These are phyloP conservation scores for Trichonephila inaurata DNA, from an alignment of 1,140 invertebrate species.

Conservation along the genomic window DNA sequence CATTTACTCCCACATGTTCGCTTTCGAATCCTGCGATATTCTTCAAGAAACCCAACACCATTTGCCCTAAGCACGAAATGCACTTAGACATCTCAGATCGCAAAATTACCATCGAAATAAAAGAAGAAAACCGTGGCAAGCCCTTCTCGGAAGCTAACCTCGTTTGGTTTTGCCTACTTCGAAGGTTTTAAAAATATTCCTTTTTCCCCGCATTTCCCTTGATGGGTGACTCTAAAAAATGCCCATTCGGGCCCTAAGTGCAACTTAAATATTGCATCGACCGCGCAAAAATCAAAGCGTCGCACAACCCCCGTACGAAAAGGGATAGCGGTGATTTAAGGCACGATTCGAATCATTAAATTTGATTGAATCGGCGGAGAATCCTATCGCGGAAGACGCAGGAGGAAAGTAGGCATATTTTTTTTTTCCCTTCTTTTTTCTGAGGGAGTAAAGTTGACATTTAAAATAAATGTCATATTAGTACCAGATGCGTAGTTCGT, in stretches of 20 bases:
- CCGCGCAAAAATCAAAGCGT: neutral
- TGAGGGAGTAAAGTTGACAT: neutral
- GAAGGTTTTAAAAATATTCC: neutral
- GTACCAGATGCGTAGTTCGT: neutral
- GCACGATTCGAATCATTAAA: slow-evolving; percentile 33
- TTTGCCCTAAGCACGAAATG: too few relatives aligned
- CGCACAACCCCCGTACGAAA: too few relatives aligned
- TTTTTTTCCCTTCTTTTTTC: too few relatives aligned
- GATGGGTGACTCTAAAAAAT: neutral
- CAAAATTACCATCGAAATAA: neutral
- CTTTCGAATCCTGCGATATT: neutral
- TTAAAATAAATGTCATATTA: neutral
- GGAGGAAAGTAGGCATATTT: neutral
- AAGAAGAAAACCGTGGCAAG: neutral
- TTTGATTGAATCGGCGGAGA: slow-evolving; percentile 30
- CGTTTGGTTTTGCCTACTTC: neutral
- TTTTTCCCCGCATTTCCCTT: neutral
- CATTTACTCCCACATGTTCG: neutral
- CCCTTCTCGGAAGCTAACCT: neutral
- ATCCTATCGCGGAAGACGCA: neutral
- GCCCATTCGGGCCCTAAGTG: neutral
- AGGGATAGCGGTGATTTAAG: neutral
- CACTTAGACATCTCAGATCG: neutral
- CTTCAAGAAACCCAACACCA: neutral
- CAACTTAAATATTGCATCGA: neutral